Conservation (phyloP, 2,797 vertebrate species). For the Acridotheres tristis region DNA sequence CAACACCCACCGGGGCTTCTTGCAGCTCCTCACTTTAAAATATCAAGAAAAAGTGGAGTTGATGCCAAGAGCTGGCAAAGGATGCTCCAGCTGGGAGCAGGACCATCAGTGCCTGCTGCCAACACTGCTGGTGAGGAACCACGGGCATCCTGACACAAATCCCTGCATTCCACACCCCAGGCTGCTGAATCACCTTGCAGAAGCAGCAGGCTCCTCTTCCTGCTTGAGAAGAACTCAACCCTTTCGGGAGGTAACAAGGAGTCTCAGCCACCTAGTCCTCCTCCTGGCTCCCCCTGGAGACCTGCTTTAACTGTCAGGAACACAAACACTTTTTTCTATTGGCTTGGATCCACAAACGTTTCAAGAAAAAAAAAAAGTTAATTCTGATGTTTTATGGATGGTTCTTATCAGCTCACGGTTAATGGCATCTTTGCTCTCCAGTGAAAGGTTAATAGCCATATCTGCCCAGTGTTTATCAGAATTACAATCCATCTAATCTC, state of each 20-base stretch:
- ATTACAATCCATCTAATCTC: constrained; percentile 25
- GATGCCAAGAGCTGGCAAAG: neutral
- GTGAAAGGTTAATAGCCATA: constrained; percentile 43
- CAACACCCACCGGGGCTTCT: neutral
- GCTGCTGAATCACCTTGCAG: neutral
- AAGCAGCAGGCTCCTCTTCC: neutral
- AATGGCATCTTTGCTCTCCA: constrained; percentile 42
- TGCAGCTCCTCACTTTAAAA: neutral
- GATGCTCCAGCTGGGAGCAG: neutral
- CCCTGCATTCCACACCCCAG: neutral
- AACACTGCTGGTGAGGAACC: neutral
- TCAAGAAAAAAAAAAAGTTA: neutral
- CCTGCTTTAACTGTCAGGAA: neutral
- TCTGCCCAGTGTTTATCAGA: neutral
- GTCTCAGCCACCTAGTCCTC: neutral
- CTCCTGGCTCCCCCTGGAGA: neutral
- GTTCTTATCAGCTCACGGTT: constrained; percentile 35
- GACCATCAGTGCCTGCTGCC: neutral
- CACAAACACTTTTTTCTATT: neutral
- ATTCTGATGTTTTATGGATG: constrained; percentile 27
- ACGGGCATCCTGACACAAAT: neutral
- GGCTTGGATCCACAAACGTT: neutral
- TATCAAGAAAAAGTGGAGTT: fast-evolving
- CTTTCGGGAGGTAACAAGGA: neutral
- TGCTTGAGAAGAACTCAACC: neutral